Evolutionary conservation across 2,888 invertebrate species (phyloP).

Genomic region (Diloba caeruleocephala): DNA sequence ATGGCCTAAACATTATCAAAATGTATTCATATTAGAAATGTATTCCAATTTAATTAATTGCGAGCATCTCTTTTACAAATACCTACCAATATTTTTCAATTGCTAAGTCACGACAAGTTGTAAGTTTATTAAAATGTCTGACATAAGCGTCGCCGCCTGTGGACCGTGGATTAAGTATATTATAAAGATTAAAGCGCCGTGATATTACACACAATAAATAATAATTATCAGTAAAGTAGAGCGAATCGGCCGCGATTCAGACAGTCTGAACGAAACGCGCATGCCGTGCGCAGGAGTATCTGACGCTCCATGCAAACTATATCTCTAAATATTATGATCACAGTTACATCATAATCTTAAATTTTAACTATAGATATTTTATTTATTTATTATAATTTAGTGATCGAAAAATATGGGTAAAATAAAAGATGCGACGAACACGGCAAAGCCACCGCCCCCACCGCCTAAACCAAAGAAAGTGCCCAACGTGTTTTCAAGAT

Average conservation of each 20-base stretch:
- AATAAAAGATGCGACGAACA: conserved; percentile 48
- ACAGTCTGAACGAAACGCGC: conserved; percentile 42
- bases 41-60: no score
- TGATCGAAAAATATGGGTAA: conserved; percentile 51
- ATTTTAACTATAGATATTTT: no score
- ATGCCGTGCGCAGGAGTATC: conserved; percentile 42
- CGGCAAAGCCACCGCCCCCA: conserved; percentile 39
- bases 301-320: conserved; percentile 10
- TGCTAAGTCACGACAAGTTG: no score
- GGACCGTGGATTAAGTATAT: conserved; percentile 17
- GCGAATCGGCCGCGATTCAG: conserved; percentile 28
- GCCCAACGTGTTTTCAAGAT: conserved; percentile 87
- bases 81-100: no score
- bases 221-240: conserved; percentile 44
- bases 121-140: no score
- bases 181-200: conserved; percentile 37
- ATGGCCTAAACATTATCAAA: no score
- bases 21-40: no score
- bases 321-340: conserved; percentile 5
- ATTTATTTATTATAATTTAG: conserved; percentile 4
- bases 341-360: conserved; percentile 4
- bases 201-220: conserved; percentile 22
- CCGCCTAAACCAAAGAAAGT: conserved; percentile 59
- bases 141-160: not conserved
- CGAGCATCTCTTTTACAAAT: no score